A percentile compares a stretch with the other conserved stretches of the same genome.
Conservation (phyloP, 2,888 invertebrate species). For the Allygus modestus region DNA sequence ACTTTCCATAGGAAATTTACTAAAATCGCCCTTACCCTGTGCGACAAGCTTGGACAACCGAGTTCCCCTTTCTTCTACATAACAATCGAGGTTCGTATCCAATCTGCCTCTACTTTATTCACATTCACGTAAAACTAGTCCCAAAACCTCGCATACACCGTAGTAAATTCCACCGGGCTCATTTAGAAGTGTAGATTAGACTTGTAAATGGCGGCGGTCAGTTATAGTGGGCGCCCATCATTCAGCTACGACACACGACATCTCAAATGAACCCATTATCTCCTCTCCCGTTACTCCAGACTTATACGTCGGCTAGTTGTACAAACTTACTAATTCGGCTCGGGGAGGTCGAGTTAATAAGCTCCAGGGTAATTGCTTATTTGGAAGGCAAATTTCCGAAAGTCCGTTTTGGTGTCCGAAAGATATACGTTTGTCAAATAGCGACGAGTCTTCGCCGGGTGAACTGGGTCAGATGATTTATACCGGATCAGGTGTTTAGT, state of each 20-base stretch:
- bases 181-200: constrained; percentile 8
- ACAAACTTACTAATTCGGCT: constrained; percentile 1
- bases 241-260: neutral
- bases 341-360: neutral
- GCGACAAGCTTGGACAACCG: too few species aligned
- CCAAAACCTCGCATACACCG: too few species aligned
- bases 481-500: constrained; percentile 13
- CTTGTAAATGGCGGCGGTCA: constrained; percentile 13
- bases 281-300: neutral
- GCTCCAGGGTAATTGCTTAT: constrained; percentile 10
- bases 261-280: constrained; percentile 21
- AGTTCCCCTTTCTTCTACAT: too few species aligned
- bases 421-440: constrained; percentile 43
- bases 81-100: too few species aligned
- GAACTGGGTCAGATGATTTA: constrained; percentile 11
- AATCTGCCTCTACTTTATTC: neutral
- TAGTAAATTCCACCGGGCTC: neutral
- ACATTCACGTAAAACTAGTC: too few species aligned
- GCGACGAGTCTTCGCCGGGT: neutral
- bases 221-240: neutral
- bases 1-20: too few species aligned
- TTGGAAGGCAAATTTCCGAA: constrained; percentile 44
- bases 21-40: too few species aligned
- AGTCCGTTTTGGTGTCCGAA: constrained; percentile 29
- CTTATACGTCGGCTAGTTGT: neutral